Evolutionary conservation across 1,140 invertebrate genomes (phyloP).

Genomic region (Amphibalanus amphitrite): DNA sequence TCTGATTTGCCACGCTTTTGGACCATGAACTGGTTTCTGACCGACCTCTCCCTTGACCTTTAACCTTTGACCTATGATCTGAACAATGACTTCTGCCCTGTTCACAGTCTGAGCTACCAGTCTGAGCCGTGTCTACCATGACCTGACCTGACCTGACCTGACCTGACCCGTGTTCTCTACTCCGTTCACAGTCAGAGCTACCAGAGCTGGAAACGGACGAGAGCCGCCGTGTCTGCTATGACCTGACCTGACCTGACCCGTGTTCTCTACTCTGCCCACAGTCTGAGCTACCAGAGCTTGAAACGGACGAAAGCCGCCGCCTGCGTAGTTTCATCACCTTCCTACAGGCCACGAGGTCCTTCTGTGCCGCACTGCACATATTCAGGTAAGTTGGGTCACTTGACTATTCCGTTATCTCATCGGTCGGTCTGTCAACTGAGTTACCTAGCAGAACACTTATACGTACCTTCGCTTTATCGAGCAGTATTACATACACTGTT

Average conservation of each 20-base stretch:
- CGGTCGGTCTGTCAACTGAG: too few relatives aligned
- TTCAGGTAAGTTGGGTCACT: constrained; percentile 66
- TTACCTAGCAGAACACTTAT: too few relatives aligned
- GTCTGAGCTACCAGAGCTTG: constrained; percentile 50
- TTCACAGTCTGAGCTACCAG: too few relatives aligned
- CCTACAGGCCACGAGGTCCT: constrained; percentile 69
- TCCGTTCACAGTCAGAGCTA: constrained; percentile 30
- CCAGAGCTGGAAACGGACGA: constrained; percentile 57
- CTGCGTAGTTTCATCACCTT: constrained; percentile 63
- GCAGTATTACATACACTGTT: too few relatives aligned
- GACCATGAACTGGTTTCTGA: too few relatives aligned
- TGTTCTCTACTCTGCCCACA: too few relatives aligned
- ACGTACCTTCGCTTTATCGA: too few relatives aligned
- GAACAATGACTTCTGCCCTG: too few relatives aligned
- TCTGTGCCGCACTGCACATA: constrained; percentile 53
- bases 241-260: constrained; percentile 43
- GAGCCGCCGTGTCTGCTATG: constrained; percentile 56
- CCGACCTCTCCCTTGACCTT: too few relatives aligned
- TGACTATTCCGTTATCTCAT: too few relatives aligned
- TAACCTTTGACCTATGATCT: too few relatives aligned
- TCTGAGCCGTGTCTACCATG: constrained; percentile 29
- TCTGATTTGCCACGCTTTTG: too few relatives aligned
- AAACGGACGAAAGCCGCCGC: constrained; percentile 52
- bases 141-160: constrained; percentile 27
- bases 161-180: constrained; percentile 15